Percentiles rank a stretch among this genome's conserved stretches.
phyloP scores from a whole-genome alignment of 2,888 invertebrate genomes.

The Nomada ferruginata region DNA sequence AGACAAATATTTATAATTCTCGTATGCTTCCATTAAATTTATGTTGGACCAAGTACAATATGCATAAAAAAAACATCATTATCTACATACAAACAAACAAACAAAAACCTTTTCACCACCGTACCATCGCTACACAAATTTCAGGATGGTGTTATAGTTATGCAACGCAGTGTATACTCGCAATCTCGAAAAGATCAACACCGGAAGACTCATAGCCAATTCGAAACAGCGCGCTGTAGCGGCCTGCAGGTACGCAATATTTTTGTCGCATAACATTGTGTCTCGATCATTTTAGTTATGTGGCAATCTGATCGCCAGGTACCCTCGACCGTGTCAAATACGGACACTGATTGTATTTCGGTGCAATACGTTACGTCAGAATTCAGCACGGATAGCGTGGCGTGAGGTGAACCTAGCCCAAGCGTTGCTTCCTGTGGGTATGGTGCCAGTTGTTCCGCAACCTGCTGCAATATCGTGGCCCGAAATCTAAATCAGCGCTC shows the following conservation, averaged over 20 bases:
- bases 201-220: neutral
- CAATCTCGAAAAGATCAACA: no score
- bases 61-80: no score
- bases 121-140: no score
- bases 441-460: slow-evolving; percentile 58
- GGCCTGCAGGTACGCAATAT: neutral
- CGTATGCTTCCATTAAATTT: no score
- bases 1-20: no score
- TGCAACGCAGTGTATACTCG: no score
- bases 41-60: no score
- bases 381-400: slow-evolving; percentile 59
- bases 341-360: slow-evolving; percentile 71
- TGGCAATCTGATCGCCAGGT: slow-evolving; percentile 10
- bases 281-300: slow-evolving; percentile 14
- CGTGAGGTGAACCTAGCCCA: slow-evolving; percentile 65
- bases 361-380: slow-evolving; percentile 68
- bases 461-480: slow-evolving; percentile 55
- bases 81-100: no score
- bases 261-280: neutral
- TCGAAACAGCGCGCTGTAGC: neutral
- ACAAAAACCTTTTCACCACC: no score
- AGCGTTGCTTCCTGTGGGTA: slow-evolving; percentile 62
- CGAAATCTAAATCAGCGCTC: slow-evolving; percentile 61
- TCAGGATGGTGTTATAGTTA: no score
- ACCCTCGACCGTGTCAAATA: slow-evolving; percentile 64